These are phyloP conservation scores for Labia minor DNA, from an alignment of 2,888 invertebrate species.

Conservation along the genomic window DNA sequence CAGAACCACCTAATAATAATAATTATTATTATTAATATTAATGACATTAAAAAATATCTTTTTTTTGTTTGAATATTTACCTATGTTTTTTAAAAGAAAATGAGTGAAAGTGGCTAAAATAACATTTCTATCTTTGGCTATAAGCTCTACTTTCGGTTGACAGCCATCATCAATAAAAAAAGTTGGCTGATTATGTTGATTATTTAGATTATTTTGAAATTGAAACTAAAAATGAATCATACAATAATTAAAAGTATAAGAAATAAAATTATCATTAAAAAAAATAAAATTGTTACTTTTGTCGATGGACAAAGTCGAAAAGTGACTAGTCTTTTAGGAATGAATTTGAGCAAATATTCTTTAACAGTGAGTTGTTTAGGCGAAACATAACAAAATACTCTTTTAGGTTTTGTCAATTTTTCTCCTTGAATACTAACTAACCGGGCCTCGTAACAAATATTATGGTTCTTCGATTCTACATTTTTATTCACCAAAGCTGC, in stretches of 20 bases:
- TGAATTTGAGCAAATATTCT: constrained; percentile 85
- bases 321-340: constrained; percentile 81
- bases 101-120: constrained; percentile 88
- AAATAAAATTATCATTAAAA: neutral
- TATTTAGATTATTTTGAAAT: constrained; percentile 46
- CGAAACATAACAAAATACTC: constrained; percentile 80
- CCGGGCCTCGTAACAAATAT: constrained; percentile 77
- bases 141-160: constrained; percentile 73
- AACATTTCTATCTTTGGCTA: constrained; percentile 75
- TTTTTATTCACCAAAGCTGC: constrained; percentile 77
- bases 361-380: constrained; percentile 86
- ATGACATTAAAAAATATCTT: neutral
- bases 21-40: too few relatives aligned
- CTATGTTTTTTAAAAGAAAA: constrained; percentile 84
- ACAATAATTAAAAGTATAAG: neutral
- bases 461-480: constrained; percentile 72
- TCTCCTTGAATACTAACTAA: constrained; percentile 53
- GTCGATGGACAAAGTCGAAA: constrained; percentile 90
- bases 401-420: constrained; percentile 61
- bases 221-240: constrained; percentile 55
- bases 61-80: constrained; percentile 30
- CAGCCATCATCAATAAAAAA: constrained; percentile 85
- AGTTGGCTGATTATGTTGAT: constrained; percentile 45
- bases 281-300: constrained; percentile 49
- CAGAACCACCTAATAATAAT: constrained; percentile 60